Conservation (phyloP, 2,888 invertebrate genomes). For the Orchesella flavescens region DNA sequence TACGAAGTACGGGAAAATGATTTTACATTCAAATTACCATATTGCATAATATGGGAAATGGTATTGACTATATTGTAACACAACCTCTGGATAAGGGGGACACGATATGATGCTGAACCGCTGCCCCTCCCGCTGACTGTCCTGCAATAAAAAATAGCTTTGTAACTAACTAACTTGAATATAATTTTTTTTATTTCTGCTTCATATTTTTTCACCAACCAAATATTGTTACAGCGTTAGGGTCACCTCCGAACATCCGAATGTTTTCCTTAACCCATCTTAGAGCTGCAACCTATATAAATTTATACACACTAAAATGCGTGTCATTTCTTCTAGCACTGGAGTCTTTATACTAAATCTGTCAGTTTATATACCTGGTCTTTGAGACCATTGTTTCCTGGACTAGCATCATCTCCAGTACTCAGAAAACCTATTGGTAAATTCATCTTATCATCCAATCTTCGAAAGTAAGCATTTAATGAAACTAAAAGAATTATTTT, state of each 20-base stretch:
- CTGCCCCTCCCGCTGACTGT: slow-evolving; percentile 28
- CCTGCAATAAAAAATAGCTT: background rate
- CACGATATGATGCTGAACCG: slow-evolving; percentile 26
- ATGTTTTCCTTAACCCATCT: slow-evolving; percentile 56
- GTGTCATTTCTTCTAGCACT: no score
- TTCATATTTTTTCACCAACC: no score
- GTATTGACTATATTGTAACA: slow-evolving; percentile 20
- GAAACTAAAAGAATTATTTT: slow-evolving; percentile 36
- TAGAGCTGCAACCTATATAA: slow-evolving; percentile 51
- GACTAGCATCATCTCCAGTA: slow-evolving; percentile 43
- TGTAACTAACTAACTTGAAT: no score
- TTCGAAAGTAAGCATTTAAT: background rate
- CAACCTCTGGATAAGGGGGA: slow-evolving; percentile 33
- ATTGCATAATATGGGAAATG: no score
- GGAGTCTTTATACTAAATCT: no score
- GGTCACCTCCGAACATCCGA: slow-evolving; percentile 24
- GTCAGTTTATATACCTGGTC: no score
- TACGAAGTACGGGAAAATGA: no score
- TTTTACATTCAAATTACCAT: no score
- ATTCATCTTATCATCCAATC: background rate
- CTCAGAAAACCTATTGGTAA: slow-evolving; percentile 43
- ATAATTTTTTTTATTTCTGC: no score
- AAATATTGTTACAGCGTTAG: slow-evolving; percentile 19
- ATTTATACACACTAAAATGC: no score
- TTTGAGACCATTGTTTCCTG: slow-evolving; percentile 49